Conservation (phyloP, 2,797 vertebrate species). For the Australoheros facetus region DNA sequence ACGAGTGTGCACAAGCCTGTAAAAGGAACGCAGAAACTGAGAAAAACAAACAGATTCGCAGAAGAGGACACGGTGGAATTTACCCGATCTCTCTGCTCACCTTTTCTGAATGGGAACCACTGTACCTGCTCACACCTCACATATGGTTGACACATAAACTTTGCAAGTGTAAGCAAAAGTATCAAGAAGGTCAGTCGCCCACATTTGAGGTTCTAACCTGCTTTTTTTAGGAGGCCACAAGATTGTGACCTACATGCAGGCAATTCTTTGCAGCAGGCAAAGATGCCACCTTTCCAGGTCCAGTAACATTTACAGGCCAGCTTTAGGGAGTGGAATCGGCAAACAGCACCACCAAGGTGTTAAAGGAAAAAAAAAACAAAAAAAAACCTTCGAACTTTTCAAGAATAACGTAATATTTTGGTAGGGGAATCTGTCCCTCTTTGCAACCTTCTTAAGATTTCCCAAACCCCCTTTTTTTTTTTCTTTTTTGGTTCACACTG, state of each 20-base stretch:
- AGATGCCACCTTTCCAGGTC: not conserved
- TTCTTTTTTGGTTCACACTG: not conserved
- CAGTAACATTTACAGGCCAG: not conserved
- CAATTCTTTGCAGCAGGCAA: not conserved
- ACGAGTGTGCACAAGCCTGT: slow-evolving; percentile 13
- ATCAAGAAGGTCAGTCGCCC: slow-evolving; percentile 11
- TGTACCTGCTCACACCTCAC: not conserved
- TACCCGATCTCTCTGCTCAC: not conserved
- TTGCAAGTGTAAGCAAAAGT: slow-evolving; percentile 7
- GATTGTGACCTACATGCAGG: slow-evolving; percentile 23
- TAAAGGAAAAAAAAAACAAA: not conserved
- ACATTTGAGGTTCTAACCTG: slow-evolving; percentile 12
- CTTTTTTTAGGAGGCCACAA: slow-evolving; percentile 1
- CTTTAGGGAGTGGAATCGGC: not conserved
- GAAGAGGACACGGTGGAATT: not conserved
- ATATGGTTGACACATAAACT: not conserved
- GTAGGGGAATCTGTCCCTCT: not conserved
- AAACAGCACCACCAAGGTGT: not conserved
- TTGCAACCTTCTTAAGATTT: slow-evolving; percentile 13
- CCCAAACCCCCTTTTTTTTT: not conserved
- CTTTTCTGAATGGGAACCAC: not conserved
- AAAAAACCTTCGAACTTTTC: not conserved
- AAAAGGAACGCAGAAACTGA: slow-evolving; percentile 1
- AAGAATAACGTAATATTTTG: not conserved
- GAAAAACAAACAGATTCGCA: not conserved